Percentiles rank a stretch among this genome's conserved stretches.
Conservation (phyloP, 2,888 invertebrate genomes). For the Drosophila putrida region DNA sequence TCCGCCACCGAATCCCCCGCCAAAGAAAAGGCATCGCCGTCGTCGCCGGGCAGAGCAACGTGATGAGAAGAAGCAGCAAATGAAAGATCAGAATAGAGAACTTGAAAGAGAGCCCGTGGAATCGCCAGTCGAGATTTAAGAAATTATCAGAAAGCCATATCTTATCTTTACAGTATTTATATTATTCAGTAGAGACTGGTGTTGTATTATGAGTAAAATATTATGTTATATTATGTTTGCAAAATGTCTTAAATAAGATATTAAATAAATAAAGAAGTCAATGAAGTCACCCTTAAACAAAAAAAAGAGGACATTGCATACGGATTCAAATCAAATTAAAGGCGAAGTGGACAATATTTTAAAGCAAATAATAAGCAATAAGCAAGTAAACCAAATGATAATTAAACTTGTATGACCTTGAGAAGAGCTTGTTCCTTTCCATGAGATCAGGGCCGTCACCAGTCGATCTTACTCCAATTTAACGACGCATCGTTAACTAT, state of each 20-base stretch:
- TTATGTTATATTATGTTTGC: no score
- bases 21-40: constrained; percentile 67
- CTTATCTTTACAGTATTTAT: constrained; percentile 68
- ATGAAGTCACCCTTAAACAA: constrained; percentile 11
- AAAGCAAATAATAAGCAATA: no score
- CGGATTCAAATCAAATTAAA: no score
- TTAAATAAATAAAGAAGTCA: constrained; percentile 49
- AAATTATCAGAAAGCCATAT: constrained; percentile 39
- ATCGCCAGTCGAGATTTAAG: constrained; percentile 73
- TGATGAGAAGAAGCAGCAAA: constrained; percentile 28
- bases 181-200: constrained; percentile 34
- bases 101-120: constrained; percentile 60
- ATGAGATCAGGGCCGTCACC: no score
- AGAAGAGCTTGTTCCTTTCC: no score
- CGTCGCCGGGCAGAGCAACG: constrained; percentile 50
- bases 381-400: no score
- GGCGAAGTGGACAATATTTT: no score
- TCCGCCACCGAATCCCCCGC: constrained; percentile 77
- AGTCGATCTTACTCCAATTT: no score
- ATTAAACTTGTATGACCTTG: no score
- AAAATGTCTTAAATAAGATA: constrained; percentile 12
- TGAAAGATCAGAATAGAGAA: constrained; percentile 1
- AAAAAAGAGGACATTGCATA: no score
- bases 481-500: no score
- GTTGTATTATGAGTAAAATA: constrained; percentile 13